These are phyloP conservation scores for Pseudomugil gertrudae DNA, from an alignment of 2,797 vertebrate genomes.

Conservation along the genomic window DNA sequence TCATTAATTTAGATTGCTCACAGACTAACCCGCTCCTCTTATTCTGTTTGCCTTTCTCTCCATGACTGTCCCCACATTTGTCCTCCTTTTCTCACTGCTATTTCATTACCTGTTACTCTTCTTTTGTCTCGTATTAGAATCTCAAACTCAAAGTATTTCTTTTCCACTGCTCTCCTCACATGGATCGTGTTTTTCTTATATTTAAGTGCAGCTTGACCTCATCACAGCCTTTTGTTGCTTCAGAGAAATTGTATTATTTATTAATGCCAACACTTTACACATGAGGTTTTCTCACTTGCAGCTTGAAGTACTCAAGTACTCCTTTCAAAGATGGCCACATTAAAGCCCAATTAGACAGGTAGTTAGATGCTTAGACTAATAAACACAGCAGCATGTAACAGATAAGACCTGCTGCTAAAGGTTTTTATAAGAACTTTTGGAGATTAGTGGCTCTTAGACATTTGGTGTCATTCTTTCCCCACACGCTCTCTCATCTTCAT, in stretches of 20 bases:
- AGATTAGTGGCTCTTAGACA: slow-evolving; percentile 22
- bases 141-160: not conserved
- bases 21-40: not conserved
- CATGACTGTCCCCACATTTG: not conserved
- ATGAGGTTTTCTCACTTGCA: slow-evolving; percentile 18
- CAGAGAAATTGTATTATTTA: slow-evolving; percentile 18
- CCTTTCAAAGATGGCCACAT: slow-evolving; percentile 37
- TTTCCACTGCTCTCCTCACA: not conserved
- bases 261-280: slow-evolving; percentile 41
- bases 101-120: not conserved
- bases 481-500: no score
- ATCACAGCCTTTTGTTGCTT: slow-evolving; percentile 7
- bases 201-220: not conserved
- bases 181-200: slow-evolving; percentile 4
- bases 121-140: not conserved
- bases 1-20: slow-evolving; percentile 42
- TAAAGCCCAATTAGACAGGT: slow-evolving; percentile 58
- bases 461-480: slow-evolving; percentile 12
- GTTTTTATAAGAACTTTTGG: slow-evolving; percentile 34
- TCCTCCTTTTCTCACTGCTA: not conserved
- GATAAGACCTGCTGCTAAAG: slow-evolving; percentile 34
- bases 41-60: not conserved
- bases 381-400: slow-evolving; percentile 36
- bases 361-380: slow-evolving; percentile 29
- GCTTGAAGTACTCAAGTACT: slow-evolving; percentile 24